phyloP scores from a whole-genome alignment of 2,113 vertebrate genomes.

The Hyperopisus bebe region DNA sequence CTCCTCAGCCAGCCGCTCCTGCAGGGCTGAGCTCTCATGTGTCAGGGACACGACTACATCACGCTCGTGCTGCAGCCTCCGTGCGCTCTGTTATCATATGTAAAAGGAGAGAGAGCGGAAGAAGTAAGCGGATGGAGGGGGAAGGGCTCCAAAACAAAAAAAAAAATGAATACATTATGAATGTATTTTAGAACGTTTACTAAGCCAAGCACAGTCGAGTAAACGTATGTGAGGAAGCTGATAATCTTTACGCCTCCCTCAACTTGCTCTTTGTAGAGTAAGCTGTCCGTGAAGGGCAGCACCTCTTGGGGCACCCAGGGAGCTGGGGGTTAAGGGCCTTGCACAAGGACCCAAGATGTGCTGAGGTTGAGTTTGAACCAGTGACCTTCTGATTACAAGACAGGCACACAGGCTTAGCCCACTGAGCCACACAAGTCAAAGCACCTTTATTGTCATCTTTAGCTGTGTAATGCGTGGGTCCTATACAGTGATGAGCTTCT shows the following conservation, averaged over 20 bases:
- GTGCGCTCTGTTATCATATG: constrained; percentile 63
- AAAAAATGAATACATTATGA: not conserved
- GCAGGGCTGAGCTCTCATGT: constrained; percentile 77
- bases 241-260: no score
- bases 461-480: not conserved
- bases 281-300: no score
- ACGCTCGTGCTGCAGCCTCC: constrained; percentile 87
- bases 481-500: not conserved
- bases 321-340: no score
- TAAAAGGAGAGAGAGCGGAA: not conserved
- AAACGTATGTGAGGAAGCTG: not conserved
- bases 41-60: constrained; percentile 84
- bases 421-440: not conserved
- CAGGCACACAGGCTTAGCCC: no score
- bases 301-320: no score
- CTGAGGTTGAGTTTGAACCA: no score
- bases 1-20: constrained; percentile 68
- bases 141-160: not conserved
- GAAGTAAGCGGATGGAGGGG: not conserved
- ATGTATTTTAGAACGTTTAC: not conserved
- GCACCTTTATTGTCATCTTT: not conserved
- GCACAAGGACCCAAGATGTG: no score
- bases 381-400: no score
- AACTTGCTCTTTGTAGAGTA: no score
- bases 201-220: not conserved